Evolutionary conservation across 2,113 vertebrate genomes (phyloP), one percentile per base, ranked within the genome.

Genomic region (Malurus cyaneus): DNA sequence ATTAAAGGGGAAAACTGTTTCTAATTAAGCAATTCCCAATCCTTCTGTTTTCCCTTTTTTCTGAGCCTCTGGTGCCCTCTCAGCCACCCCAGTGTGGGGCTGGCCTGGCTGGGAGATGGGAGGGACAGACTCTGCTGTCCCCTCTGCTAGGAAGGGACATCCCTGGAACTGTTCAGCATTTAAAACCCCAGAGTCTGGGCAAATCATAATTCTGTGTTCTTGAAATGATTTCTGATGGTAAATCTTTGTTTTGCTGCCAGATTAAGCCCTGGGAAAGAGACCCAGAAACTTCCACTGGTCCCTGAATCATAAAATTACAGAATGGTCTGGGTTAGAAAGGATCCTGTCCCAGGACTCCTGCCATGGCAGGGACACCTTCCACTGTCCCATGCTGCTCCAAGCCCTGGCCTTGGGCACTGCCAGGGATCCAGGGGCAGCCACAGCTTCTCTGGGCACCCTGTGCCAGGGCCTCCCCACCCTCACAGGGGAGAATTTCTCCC

Each of bases 1-100:
- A 74, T 93, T 90, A 96, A 95, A 77, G 77, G 47, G 84, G 60
- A 94, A 93, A 92, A 84, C 65, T 66, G 64, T 52, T 94, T 65
- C 87, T 87, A 87, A 94, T 95, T 86, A 86, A 28, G 79, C 36
- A 54, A 87, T 92, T 86, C 88, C 69, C 91, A 91, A 8, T 70
- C 86, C 61, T 89, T 83, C 87, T 64, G 73, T 77, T 94, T 93
- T 67, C 67, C 44, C 47, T 82, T 65, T 65, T 84, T 76, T 34
- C 62, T 6, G 6, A 70, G 46, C 56, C 53, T 39, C 72, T 41
- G 46, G 57, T 93, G 53, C 74, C 74, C 72, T 65, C 57, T 64
- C 4, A 1, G 60, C 82, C 64, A 29, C 74, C 44, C 67, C 1
- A 0, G 52, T 5, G 2, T 6, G 39, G 74, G 44, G 8, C 42